Evolutionary conservation across 2,113 vertebrate genomes (phyloP), one percentile per base, ranked within the genome.

Genomic region (Daphoenositta chrysoptera): DNA sequence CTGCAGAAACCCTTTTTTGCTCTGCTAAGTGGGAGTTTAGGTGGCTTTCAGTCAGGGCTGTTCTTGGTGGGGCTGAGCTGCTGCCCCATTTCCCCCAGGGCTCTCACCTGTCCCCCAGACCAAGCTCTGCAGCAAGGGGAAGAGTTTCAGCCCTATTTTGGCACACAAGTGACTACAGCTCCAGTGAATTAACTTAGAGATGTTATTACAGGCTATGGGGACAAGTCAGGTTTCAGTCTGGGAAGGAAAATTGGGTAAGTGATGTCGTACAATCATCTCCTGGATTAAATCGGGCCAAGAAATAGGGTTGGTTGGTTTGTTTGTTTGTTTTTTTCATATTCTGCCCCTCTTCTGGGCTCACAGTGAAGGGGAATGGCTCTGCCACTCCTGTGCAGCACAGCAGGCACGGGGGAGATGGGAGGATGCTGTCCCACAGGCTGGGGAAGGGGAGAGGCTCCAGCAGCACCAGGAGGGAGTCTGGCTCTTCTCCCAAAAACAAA

Each of bases 171-270:
- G 8, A 63, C 80, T 92, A 8, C 33, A 68, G 60, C 60, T 90
- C 37, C 47, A 81, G 84, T 78, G 77, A 93, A 79, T 95, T 93
- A 89, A 91, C 73, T 51, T 4, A 0, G 51, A 35, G 42, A 64
- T 82, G 27, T 89, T 78, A 78, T 93, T 96, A 91, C 15, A 44
- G 47, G 30, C 65, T 11, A 13, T 31, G 39, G 78, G 73, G 64
- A 58, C 44, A 24, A 92, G 35, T 87, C 84, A 58, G 44, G 47
- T 95, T 94, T 95, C 90, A 84, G 87, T 17, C 64, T 53, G 77
- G 56, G 77, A 63, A 66, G 68, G 68, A 89, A 89, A 91, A 89
- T 18, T 0, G 2, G 54, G 1, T 73, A 61, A 90, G 27, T 45
- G 26, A 45, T 60, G 47, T 17, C 81, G 10, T 56, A 6, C 14